Conservation (phyloP, 1,140 invertebrate genomes). For the Scaptomyza montana region DNA sequence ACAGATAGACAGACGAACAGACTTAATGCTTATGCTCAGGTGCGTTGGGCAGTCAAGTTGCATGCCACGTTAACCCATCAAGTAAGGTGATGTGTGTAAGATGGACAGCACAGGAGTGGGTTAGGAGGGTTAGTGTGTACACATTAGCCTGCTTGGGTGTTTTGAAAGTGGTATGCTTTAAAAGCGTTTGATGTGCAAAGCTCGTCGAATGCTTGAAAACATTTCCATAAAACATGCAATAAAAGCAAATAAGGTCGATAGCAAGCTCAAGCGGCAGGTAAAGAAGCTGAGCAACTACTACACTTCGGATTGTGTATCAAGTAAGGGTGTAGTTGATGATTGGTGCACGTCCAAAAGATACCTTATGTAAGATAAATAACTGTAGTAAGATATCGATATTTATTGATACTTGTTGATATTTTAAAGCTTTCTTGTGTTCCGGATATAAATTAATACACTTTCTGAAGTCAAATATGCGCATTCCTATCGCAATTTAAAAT, state of each 20-base stretch:
- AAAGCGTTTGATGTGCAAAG: conserved; percentile 77
- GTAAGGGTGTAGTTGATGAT: no score
- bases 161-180: conserved; percentile 54
- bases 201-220: conserved; percentile 74
- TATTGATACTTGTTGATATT: no score
- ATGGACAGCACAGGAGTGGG: not conserved
- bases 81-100: not conserved
- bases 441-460: no score
- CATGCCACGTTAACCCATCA: conserved; percentile 30
- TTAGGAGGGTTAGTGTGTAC: not conserved
- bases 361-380: no score
- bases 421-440: no score
- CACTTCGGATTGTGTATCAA: conserved; percentile 59
- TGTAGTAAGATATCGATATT: no score
- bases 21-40: conserved; percentile 41
- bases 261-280: conserved; percentile 4
- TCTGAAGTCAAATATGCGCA: no score
- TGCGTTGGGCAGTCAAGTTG: conserved; percentile 63
- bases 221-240: conserved; percentile 81
- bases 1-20: conserved; percentile 22
- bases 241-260: conserved; percentile 63
- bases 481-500: no score
- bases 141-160: conserved; percentile 10
- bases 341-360: no score
- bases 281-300: conserved; percentile 28